Evolutionary conservation across 2,797 vertebrate genomes (phyloP), one percentile per base, ranked within the genome.

Genomic region (Sandelia bainsii): DNA sequence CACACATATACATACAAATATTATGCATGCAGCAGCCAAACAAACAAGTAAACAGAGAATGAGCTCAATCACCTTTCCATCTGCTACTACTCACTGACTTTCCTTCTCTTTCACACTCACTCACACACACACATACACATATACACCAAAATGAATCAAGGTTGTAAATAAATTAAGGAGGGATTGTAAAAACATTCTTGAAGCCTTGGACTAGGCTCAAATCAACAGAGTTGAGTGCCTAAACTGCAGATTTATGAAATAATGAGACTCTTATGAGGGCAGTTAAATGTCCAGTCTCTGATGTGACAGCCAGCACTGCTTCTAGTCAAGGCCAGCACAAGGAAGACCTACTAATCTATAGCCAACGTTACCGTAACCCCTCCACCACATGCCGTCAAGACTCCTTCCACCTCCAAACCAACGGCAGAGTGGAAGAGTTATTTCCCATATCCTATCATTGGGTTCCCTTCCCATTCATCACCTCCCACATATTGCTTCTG

Each of bases 181-280:
- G 32, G 63, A 79, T 57, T 83, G 81, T 80, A 83, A 84, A 89
- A 90, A 88, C 82, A 85, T 87, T 84, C 67, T 71, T 51, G 44
- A 72, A 80, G 65, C 22, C 45, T 72, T 84, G 84, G 84, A 58
- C 1, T 14, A 1, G 42, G 40, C 75, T 88, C 83, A 87, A 75
- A 83, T 88, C 79, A 89, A 88, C 82, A 84, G 44, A 84, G 34
- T 62, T 9, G 59, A 62, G 82, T 11, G 80, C 62, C 77, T 69
- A 68, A 84, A 85, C 19, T 85, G 63, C 70, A 88, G 79, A 89
- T 89, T 89, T 86, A 89, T 92, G 81, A 89, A 91, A 91, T 91
- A 91, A 91, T 84, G 79, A 90, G 81, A 83, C 82, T 81, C 79
- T 80, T 84, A 67, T 73, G 82, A 85, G 71, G 66, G 77, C 71